Conservation (phyloP, 2,888 invertebrate species). For the Drosophila putrida region DNA sequence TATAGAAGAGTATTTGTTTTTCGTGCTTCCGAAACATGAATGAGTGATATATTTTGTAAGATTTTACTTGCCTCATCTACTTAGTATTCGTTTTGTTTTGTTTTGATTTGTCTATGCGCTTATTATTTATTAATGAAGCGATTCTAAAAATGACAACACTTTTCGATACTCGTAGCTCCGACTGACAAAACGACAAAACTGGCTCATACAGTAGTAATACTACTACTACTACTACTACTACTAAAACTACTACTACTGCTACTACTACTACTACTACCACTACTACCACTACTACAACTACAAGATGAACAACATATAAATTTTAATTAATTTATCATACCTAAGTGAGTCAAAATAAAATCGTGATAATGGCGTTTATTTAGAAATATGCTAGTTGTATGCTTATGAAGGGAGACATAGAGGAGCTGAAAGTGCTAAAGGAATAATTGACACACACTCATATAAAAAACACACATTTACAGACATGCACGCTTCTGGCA, state of each 20-base stretch:
- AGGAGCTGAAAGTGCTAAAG: neutral
- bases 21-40: too few relatives aligned
- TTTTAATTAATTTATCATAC: conserved; percentile 66
- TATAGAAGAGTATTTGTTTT: too few relatives aligned
- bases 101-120: neutral
- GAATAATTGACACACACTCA: conserved; percentile 5
- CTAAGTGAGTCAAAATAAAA: conserved; percentile 45
- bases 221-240: too few relatives aligned
- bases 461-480: conserved; percentile 5
- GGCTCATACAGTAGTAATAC: too few relatives aligned
- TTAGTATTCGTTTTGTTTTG: conserved; percentile 8
- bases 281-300: too few relatives aligned
- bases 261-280: too few relatives aligned
- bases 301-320: conserved; percentile 31
- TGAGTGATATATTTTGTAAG: too few relatives aligned
- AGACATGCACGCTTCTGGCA: conserved; percentile 46
- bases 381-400: conserved; percentile 32
- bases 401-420: neutral
- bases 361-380: conserved; percentile 53
- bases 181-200: conserved; percentile 24
- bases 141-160: conserved; percentile 27
- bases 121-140: conserved; percentile 52
- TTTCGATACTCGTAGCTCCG: conserved; percentile 1
- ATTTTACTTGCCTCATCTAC: conserved; percentile 21
- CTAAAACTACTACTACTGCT: too few relatives aligned